phyloP scores from a whole-genome alignment of 2,797 vertebrate species.

The Geotrypetes seraphini region DNA sequence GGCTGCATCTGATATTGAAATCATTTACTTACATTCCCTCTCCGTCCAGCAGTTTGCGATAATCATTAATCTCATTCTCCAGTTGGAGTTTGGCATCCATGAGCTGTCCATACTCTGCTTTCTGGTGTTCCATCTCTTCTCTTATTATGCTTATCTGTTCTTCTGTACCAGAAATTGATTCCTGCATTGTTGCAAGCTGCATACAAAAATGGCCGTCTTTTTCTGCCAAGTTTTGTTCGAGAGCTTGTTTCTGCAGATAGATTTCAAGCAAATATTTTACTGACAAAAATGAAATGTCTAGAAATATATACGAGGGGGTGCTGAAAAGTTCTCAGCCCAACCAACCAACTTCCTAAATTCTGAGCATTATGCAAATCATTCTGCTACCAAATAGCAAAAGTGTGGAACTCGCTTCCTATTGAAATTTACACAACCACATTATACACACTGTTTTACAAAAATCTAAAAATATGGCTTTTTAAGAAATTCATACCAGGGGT shows the following conservation, averaged over 20 bases:
- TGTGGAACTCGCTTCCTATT: too few relatives aligned
- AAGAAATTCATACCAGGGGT: too few relatives aligned
- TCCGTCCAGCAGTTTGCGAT: constrained; percentile 30
- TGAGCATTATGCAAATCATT: too few relatives aligned
- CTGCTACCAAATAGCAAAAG: too few relatives aligned
- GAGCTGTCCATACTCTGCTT: constrained; percentile 28
- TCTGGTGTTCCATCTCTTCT: constrained; percentile 29
- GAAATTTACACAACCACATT: too few relatives aligned
- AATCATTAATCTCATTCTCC: constrained; percentile 36
- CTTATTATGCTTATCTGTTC: constrained; percentile 38
- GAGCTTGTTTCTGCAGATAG: constrained; percentile 28
- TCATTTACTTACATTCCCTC: constrained; percentile 24
- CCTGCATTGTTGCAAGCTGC: constrained; percentile 29
- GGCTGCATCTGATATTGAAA: too few relatives aligned
- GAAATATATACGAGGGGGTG: too few relatives aligned
- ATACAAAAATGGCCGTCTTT: constrained; percentile 36
- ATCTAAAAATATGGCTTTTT: too few relatives aligned
- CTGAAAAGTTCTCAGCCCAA: too few relatives aligned
- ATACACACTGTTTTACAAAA: too few relatives aligned
- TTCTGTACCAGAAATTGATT: constrained; percentile 29
- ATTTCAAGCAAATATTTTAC: background rate
- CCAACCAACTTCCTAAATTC: too few relatives aligned
- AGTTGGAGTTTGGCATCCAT: constrained; percentile 30
- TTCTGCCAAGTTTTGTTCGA: constrained; percentile 28
- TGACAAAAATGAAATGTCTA: too few relatives aligned